A percentile compares a stretch with the other conserved stretches of the same genome.
phyloP scores from a whole-genome alignment of 2,888 invertebrate species.

The Tenthredo livida region DNA sequence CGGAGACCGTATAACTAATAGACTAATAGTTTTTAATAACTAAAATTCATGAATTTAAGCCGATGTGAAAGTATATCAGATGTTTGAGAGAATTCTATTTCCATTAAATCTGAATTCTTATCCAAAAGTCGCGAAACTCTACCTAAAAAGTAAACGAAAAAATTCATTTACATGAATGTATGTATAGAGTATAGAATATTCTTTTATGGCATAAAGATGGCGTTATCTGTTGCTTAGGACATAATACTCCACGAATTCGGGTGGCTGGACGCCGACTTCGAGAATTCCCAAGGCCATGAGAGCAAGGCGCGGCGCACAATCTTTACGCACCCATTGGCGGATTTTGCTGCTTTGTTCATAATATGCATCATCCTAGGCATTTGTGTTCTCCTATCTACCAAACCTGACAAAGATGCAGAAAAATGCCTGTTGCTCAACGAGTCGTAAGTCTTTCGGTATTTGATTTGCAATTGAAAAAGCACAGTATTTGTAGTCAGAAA shows the following conservation, averaged over 20 bases:
- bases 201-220: background rate
- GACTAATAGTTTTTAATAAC: background rate
- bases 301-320: constrained; percentile 53
- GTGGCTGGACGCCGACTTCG: constrained; percentile 54
- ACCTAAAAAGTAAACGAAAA: background rate
- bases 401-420: constrained; percentile 58
- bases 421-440: background rate
- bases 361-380: constrained; percentile 64
- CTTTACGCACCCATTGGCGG: constrained; percentile 59
- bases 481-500: background rate
- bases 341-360: constrained; percentile 63
- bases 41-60: background rate
- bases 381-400: constrained; percentile 63
- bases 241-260: constrained; percentile 57
- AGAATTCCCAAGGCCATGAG: constrained; percentile 53
- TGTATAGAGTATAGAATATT: background rate
- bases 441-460: constrained; percentile 16
- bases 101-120: background rate
- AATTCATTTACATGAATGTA: background rate
- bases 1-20: background rate
- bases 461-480: background rate
- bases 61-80: background rate
- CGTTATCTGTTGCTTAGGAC: constrained; percentile 55
- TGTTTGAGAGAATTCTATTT: background rate
- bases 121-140: background rate